Conservation (phyloP, 2,113 vertebrate genomes). For the Malurus cyaneus region DNA sequence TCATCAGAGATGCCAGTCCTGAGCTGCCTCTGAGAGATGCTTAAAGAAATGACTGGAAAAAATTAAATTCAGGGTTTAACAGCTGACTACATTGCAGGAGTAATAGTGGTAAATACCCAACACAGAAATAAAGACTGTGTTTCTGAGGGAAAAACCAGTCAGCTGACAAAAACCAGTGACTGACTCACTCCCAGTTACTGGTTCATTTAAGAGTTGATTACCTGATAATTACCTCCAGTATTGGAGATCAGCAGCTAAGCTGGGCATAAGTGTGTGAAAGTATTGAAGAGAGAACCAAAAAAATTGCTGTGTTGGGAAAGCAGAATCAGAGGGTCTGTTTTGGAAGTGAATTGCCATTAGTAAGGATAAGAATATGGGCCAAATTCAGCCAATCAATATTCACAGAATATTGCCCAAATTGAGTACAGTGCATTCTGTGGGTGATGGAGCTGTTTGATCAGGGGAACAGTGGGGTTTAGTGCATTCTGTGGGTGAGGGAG, state of each 20-base stretch:
- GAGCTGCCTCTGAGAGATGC: neutral
- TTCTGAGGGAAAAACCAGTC: neutral
- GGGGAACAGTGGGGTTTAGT: neutral
- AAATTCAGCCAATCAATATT: neutral
- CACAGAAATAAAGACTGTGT: neutral
- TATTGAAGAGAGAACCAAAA: neutral
- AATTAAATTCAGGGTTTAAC: neutral
- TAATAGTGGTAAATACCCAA: neutral
- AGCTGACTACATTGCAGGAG: neutral
- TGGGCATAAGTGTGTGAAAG: neutral
- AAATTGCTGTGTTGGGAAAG: constrained; percentile 16
- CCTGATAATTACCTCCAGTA: neutral
- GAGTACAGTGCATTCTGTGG: neutral
- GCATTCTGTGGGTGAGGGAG: neutral
- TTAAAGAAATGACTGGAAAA: neutral
- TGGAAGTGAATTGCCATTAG: constrained; percentile 31
- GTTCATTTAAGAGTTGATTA: neutral
- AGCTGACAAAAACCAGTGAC: neutral
- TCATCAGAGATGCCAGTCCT: neutral
- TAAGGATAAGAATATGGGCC: neutral
- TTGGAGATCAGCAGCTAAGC: neutral
- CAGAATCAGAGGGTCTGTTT: constrained; percentile 25
- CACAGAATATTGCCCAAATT: neutral
- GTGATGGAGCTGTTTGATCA: neutral
- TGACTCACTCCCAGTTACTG: neutral